phyloP scores from a whole-genome alignment of 2,888 invertebrate species.

The Rapana venosa region DNA sequence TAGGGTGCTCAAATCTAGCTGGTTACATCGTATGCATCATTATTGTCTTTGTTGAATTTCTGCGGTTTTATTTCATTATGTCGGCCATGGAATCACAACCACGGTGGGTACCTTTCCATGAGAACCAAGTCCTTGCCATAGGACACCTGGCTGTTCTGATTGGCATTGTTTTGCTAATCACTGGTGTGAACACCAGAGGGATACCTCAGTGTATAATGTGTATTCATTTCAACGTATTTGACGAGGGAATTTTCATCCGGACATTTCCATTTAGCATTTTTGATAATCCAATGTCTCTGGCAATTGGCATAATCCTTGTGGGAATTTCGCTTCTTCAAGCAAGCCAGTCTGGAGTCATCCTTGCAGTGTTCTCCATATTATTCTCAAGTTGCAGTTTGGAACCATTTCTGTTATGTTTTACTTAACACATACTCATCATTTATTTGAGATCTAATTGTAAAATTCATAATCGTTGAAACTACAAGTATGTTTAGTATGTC shows the following conservation, averaged over 20 bases:
- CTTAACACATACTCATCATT: no score
- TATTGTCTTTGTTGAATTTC: neutral
- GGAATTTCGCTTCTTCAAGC: constrained; percentile 12
- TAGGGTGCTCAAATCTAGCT: neutral
- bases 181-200: neutral
- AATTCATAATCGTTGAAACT: no score
- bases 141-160: neutral
- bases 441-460: no score
- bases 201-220: neutral
- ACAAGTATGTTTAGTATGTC: no score
- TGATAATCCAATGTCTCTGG: neutral
- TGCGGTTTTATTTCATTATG: neutral
- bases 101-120: neutral
- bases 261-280: neutral
- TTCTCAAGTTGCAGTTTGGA: neutral
- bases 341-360: neutral
- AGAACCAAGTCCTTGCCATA: neutral
- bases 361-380: neutral
- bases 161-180: neutral
- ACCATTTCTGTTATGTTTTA: no score
- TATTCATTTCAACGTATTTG: neutral
- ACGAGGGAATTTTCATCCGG: neutral
- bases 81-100: constrained; percentile 22
- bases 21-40: neutral
- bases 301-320: no score